Base-by-base conservation (phyloP, 2,113 vertebrate genomes). In the Ginglymostoma cirratum region DNA sequence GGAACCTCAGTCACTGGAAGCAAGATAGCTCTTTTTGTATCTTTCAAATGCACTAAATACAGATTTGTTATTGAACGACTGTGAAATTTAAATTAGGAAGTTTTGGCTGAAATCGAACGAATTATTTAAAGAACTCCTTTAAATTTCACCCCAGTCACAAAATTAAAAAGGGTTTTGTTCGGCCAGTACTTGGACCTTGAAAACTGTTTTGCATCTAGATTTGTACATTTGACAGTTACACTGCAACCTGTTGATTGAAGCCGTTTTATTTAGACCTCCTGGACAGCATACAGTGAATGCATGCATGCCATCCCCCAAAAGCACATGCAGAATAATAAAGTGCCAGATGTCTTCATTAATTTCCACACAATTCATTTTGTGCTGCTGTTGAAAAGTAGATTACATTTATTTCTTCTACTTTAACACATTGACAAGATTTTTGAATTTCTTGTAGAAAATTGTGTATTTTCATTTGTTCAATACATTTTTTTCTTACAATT, bases 291-390 rank as follows among this genome's bases (percentile, higher is more conserved):
- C 45, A 30, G 48, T 95, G 42, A 52, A 95, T 61, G 15, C 24
- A 19, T 30, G 69, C 42, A 52, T 15, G 24, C 69, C 42, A 76
- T 70, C 94, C 94, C 94, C 94, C 27, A 42, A 72, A 95, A 95
- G 67, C 48, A 70, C 70, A 72, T 72, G 69, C 94, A 95, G 24
- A 45, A 42, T 93, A 93, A 93, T 93, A 93, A 93, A 27, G 67
- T 72, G 89, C 94, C 94, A 95, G 94, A 95, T 95, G 94, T 70
- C 45, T 95, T 70, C 10, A 48, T 72, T 27, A 76, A 27, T 45
- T 95, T 42, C 72, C 94, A 45, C 52, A 95, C 72, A 95, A 76
- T 72, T 95, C 21, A 15, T 45, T 48, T 95, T 76, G 0, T 45
- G 21, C 67, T 5, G 42, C 34, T 93, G 67, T 10, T 95, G 23